These are phyloP conservation scores for Cliona cf. orientalis DNA, from an alignment of 37 sponge, comb jelly and placozoan genomes.

Conservation along the genomic window DNA sequence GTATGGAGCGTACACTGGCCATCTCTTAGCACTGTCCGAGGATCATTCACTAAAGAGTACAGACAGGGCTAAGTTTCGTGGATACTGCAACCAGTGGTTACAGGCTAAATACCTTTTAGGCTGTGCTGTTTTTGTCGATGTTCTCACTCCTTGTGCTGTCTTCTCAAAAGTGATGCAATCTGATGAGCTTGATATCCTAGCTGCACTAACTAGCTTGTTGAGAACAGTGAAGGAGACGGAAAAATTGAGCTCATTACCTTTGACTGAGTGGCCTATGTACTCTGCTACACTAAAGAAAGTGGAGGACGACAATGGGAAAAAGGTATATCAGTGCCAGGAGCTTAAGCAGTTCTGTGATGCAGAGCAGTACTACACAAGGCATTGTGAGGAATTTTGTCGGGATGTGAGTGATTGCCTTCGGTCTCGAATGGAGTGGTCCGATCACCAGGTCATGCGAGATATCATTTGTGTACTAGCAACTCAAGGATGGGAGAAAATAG, in stretches of 20 bases:
- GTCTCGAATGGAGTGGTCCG: slow-evolving; percentile 55
- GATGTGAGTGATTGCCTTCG: slow-evolving; percentile 10
- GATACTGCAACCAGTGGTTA: slow-evolving; percentile 53
- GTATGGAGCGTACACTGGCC: slow-evolving; percentile 75
- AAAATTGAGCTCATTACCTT: slow-evolving; percentile 20
- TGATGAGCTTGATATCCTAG: slow-evolving; percentile 40
- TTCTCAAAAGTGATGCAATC: slow-evolving; percentile 62
- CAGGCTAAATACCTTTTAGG: slow-evolving; percentile 77
- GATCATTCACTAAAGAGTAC: slow-evolving; percentile 38
- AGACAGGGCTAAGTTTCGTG: slow-evolving; percentile 70
- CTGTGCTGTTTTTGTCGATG: slow-evolving; percentile 66
- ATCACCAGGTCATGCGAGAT: slow-evolving; percentile 39
- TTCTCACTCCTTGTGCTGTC: slow-evolving; percentile 42
- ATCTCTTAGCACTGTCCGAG: slow-evolving; percentile 60
- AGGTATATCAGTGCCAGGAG: slow-evolving; percentile 35
- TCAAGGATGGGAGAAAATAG: slow-evolving; percentile 68
- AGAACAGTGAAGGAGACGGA: slow-evolving; percentile 37
- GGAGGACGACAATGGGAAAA: slow-evolving; percentile 13
- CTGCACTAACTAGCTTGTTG: slow-evolving; percentile 32
- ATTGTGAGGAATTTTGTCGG: slow-evolving; percentile 27
- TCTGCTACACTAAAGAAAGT: slow-evolving; percentile 18
- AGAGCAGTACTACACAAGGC: slow-evolving; percentile 21
- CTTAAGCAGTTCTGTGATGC: slow-evolving; percentile 36
- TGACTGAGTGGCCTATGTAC: slow-evolving; percentile 45
- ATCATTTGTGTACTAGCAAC: slow-evolving; percentile 43